A percentile compares a stretch with the other conserved stretches of the same genome.
Evolutionary conservation across 2,888 invertebrate species (phyloP).

Genomic region (Phengaris alcon): DNA sequence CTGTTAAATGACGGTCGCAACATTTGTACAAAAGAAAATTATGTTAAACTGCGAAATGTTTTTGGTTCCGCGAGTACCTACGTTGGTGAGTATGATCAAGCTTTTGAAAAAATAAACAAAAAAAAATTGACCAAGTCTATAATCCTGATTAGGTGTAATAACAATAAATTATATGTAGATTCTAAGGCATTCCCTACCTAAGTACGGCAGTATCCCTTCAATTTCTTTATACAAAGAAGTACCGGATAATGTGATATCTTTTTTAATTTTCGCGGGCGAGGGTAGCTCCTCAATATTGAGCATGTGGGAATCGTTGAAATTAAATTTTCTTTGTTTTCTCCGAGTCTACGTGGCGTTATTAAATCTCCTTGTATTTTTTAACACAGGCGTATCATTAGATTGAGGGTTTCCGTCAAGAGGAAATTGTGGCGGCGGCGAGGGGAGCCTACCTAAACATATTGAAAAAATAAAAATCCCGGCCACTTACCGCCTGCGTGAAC

Average conservation of each 20-base stretch:
- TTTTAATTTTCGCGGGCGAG: conserved; percentile 61
- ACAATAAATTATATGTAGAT: conserved; percentile 50
- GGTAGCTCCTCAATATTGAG: conserved; percentile 70
- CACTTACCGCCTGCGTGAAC: conserved; percentile 54
- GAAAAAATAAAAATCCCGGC: conserved; percentile 78
- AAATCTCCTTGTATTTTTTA: conserved; percentile 81
- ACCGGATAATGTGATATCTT: conserved; percentile 30
- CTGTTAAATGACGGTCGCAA: no score
- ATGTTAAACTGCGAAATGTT: no score
- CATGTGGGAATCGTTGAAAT: conserved; percentile 78
- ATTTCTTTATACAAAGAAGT: neutral
- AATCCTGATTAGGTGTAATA: neutral
- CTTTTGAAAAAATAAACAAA: neutral
- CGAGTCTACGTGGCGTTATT: conserved; percentile 71
- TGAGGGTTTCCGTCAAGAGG: conserved; percentile 79
- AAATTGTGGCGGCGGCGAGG: conserved; percentile 76
- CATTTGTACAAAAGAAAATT: no score
- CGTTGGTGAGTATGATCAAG: neutral
- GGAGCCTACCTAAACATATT: conserved; percentile 76
- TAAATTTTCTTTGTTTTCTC: conserved; percentile 78
- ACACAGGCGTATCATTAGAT: conserved; percentile 80
- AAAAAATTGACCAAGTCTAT: neutral
- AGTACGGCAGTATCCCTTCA: conserved; percentile 29
- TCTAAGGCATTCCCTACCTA: conserved; percentile 39
- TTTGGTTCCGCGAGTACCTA: no score